These are phyloP conservation scores for Caenorhabditis macrosperma DNA, from an alignment of 2,888 invertebrate species.

Conservation along the genomic window DNA sequence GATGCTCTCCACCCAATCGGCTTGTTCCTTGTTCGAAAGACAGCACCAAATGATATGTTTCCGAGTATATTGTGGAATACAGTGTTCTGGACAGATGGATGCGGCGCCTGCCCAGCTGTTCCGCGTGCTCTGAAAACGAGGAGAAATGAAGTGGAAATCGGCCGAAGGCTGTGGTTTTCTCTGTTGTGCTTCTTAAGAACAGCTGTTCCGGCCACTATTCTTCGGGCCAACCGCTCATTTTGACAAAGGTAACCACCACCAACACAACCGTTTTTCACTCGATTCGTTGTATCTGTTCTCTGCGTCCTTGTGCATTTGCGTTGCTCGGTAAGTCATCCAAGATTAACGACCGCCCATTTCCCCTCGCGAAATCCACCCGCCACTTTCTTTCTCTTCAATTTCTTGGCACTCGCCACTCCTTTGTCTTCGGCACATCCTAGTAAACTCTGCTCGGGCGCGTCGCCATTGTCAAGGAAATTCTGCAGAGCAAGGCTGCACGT, in stretches of 20 bases:
- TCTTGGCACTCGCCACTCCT: neutral
- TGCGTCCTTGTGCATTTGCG: slow-evolving; percentile 20
- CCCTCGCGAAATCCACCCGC: slow-evolving; percentile 22
- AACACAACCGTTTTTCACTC: slow-evolving; percentile 13
- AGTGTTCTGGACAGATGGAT: neutral
- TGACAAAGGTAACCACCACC: neutral
- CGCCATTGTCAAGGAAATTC: neutral
- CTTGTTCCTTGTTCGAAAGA: neutral
- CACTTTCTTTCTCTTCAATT: slow-evolving; percentile 6
- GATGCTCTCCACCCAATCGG: neutral
- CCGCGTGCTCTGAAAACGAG: no score
- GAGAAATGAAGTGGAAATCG: no score
- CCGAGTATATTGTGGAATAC: neutral
- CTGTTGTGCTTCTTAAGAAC: neutral
- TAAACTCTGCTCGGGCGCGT: neutral
- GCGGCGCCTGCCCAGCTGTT: neutral
- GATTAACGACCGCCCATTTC: slow-evolving; percentile 42
- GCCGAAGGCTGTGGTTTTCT: no score
- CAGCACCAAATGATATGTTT: neutral
- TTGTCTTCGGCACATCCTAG: neutral
- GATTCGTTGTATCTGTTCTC: slow-evolving; percentile 12
- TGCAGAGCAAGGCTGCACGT: neutral
- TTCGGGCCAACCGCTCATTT: neutral
- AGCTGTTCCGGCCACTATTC: neutral
- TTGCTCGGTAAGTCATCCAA: slow-evolving; percentile 33